Conservation (phyloP, 2,888 invertebrate genomes). For the Automeris io region DNA sequence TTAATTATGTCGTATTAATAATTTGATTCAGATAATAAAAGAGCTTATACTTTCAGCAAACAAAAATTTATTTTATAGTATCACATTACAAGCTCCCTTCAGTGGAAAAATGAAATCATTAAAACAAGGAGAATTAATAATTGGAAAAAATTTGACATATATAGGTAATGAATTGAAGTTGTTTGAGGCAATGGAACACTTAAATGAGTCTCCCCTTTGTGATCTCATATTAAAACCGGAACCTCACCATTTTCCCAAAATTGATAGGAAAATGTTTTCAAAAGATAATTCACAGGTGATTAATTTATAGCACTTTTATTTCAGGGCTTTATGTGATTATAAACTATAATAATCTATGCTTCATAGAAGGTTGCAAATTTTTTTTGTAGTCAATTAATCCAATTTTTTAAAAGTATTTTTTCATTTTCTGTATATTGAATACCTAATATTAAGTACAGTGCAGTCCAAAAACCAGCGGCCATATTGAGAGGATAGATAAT, state of each 20-base stretch:
- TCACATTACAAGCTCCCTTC: conserved; percentile 51
- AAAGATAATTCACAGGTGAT: conserved; percentile 45
- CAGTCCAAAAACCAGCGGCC: too few species aligned
- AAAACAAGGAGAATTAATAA: conserved; percentile 44
- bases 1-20: neutral
- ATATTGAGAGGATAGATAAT: too few species aligned
- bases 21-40: neutral
- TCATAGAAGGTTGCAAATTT: too few species aligned
- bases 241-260: conserved; percentile 48
- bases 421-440: too few species aligned
- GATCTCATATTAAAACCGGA: conserved; percentile 78
- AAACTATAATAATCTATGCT: too few species aligned
- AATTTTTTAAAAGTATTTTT: too few species aligned
- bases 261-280: conserved; percentile 16
- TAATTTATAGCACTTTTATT: neutral
- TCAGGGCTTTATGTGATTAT: too few species aligned
- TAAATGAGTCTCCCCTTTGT: conserved; percentile 77
- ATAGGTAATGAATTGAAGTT: conserved; percentile 72
- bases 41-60: conserved; percentile 41
- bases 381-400: too few species aligned
- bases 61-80: conserved; percentile 45
- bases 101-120: conserved; percentile 48
- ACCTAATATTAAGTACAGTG: too few species aligned
- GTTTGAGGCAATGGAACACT: conserved; percentile 79
- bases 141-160: conserved; percentile 41